These are phyloP conservation scores for Spizella passerina DNA, from an alignment of 2,797 vertebrate species.

Conservation along the genomic window DNA sequence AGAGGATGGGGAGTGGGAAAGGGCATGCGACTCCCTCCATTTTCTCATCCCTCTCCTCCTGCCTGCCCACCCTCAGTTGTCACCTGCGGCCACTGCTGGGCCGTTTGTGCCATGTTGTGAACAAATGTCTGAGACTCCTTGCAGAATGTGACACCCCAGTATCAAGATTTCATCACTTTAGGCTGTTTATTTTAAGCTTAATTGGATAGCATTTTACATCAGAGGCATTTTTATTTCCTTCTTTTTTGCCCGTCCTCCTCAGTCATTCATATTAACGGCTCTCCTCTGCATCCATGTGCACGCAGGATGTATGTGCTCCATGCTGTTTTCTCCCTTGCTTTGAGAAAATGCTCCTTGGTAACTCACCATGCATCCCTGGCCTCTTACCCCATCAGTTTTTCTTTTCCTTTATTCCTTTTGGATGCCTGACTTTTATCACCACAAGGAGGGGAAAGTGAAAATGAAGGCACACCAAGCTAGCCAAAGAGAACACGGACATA, in stretches of 20 bases:
- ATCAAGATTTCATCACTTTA: conserved; percentile 62
- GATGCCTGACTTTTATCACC: conserved; percentile 29
- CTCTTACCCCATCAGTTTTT: not conserved
- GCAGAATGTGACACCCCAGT: conserved; percentile 21
- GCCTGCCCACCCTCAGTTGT: not conserved
- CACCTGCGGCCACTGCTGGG: not conserved
- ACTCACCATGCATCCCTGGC: not conserved
- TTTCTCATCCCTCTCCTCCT: not conserved
- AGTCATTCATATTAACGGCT: conserved; percentile 10
- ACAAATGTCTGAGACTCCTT: conserved; percentile 45
- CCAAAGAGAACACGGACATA: not conserved
- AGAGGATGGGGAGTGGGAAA: not conserved
- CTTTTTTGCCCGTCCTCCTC: not conserved
- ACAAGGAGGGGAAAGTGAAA: conserved; percentile 45
- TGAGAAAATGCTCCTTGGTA: conserved; percentile 62
- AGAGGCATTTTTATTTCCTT: conserved; percentile 26
- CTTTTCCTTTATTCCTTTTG: conserved; percentile 24
- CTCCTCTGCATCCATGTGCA: not conserved
- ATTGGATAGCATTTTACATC: conserved; percentile 76
- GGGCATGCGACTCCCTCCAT: not conserved
- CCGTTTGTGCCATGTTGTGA: not conserved
- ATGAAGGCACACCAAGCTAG: not conserved
- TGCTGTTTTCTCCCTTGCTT: conserved; percentile 46
- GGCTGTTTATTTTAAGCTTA: conserved; percentile 71
- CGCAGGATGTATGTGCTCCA: conserved; percentile 39